Evolutionary conservation across 1,140 invertebrate genomes (phyloP), one percentile per base, ranked within the genome.

Genomic region (Popillia japonica): DNA sequence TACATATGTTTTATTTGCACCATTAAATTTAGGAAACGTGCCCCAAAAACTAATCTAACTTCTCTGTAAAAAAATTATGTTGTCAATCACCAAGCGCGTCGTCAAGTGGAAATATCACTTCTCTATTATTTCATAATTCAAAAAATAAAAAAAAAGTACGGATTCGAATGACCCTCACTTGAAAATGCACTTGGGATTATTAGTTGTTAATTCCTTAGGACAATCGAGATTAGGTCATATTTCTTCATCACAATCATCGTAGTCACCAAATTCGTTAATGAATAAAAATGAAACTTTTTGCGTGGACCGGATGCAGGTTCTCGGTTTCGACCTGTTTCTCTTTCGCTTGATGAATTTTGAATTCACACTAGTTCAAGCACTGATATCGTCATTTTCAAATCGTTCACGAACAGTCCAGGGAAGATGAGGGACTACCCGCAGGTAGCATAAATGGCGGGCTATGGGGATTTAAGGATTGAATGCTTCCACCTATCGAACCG

Each of bases 361-460:
- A 68, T 68, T 68, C 61, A 68, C 61, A 22, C 20, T 23, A 68
- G 7, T 68, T 68, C 22, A 22, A 27, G 27, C 61, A 68, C 61
- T 27, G 3, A 22, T 27, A 22, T n/a, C 44, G 11, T 34, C 27
- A 34, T 14, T 8, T 23, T 34, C n/a, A n/a, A 40, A 41, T 41
- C 17, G 42, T 79, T 86, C 83, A 87, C 79, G 85, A 84, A 81
- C 86, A 87, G 79, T 87, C 86, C 72, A 87, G 75, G 22, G 84
- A 86, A 8, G 84, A 85, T 8, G 84, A 85, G 3, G 86, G 86
- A 78, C 86, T 87, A 64, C 84, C 83, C 0, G 84, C 78, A 0
- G 84, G 85, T 41, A 87, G 48, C 79, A 86, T 83, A 74, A 87
- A 87, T 2, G 83, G 83, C n/a, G 86, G 86, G 78, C 86, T 87